phyloP scores from a whole-genome alignment of 2,113 vertebrate genomes.

The Lamprologus lemairii region DNA sequence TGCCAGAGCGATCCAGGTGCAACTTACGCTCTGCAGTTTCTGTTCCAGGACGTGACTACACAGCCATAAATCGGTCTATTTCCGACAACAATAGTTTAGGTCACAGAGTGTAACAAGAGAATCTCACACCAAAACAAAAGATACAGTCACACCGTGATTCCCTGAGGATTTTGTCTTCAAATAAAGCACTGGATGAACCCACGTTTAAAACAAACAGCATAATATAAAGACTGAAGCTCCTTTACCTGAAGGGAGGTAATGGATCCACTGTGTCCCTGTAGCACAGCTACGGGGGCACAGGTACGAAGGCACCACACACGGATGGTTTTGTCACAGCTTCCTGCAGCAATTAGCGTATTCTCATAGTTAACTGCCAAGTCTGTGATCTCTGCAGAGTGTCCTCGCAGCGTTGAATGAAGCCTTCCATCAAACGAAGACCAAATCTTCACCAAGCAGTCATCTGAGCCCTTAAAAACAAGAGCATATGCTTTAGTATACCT shows the following conservation, averaged over 20 bases:
- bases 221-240: not conserved
- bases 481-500: not conserved
- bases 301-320: conserved; percentile 96
- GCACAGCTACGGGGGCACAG: conserved; percentile 91
- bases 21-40: not conserved
- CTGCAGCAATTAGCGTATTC: conserved; percentile 94
- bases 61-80: not conserved
- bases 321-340: conserved; percentile 97
- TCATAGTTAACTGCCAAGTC: conserved; percentile 97
- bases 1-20: not conserved
- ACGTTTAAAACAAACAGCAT: not conserved
- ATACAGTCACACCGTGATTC: not conserved
- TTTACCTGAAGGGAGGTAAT: conserved; percentile 95
- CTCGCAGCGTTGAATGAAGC: conserved; percentile 86
- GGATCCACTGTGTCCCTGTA: conserved; percentile 92
- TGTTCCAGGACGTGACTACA: not conserved
- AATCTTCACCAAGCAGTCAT: conserved; percentile 97
- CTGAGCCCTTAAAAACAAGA: conserved; percentile 79
- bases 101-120: not conserved
- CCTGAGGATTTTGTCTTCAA: not conserved
- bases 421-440: conserved; percentile 95
- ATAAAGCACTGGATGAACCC: not conserved
- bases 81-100: not conserved
- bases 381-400: conserved; percentile 95
- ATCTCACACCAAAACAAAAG: not conserved